phyloP scores from a whole-genome alignment of 2,113 vertebrate genomes.

The Ellobius talpinus region DNA sequence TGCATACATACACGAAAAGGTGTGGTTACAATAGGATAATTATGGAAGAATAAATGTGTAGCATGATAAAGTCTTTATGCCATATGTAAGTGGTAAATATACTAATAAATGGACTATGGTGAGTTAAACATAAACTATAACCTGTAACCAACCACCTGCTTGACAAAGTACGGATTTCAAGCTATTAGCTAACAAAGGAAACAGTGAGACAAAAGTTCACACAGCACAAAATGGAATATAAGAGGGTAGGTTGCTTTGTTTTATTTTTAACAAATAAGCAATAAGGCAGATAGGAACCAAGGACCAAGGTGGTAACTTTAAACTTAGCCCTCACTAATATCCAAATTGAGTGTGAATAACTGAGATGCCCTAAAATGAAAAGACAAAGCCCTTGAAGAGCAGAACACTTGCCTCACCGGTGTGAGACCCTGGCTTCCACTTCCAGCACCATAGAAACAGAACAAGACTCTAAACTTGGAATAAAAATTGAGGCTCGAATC shows the following conservation, averaged over 20 bases:
- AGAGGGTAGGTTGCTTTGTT: not conserved
- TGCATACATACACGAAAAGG: not conserved
- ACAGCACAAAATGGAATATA: not conserved
- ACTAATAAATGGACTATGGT: not conserved
- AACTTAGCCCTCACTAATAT: constrained; percentile 11
- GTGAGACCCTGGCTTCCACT: not conserved
- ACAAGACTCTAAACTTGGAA: not conserved
- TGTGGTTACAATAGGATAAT: not conserved
- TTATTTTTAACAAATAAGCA: not conserved
- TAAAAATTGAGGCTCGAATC: not conserved
- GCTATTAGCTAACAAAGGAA: not conserved
- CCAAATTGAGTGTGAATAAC: not conserved
- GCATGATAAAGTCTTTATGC: not conserved
- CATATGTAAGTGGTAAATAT: not conserved
- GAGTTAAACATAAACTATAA: not conserved
- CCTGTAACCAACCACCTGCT: not conserved
- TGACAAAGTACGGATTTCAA: not conserved
- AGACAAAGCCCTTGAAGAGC: not conserved
- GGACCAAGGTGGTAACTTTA: not conserved
- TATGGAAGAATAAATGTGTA: not conserved
- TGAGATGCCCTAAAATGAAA: not conserved
- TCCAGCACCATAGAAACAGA: not conserved
- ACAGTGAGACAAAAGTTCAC: not conserved
- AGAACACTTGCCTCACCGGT: too few species aligned
- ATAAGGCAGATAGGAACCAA: not conserved